Percentiles rank a stretch among this genome's conserved stretches.
Conservation (phyloP, 2,888 invertebrate genomes). For the Drosophila mulleri region DNA sequence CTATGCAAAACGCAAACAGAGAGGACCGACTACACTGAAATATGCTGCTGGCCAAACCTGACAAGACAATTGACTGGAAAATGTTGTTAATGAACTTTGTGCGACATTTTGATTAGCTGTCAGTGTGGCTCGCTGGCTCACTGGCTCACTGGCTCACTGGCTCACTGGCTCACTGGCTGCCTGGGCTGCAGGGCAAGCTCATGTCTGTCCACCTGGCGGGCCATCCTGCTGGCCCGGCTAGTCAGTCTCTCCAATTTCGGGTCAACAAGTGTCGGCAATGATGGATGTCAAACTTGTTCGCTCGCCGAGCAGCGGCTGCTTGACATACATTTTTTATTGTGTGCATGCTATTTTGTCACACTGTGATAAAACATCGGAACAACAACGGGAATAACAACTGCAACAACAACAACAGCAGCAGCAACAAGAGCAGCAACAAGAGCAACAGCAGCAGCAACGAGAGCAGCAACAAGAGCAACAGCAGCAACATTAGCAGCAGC, state of each 20-base stretch:
- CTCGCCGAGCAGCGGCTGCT: constrained; percentile 33
- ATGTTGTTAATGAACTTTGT: constrained; percentile 78
- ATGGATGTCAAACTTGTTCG: constrained; percentile 71
- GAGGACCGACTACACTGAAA: constrained; percentile 33
- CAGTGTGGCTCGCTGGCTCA: constrained; percentile 25
- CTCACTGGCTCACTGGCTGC: neutral
- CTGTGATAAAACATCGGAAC: constrained; percentile 68
- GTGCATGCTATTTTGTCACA: constrained; percentile 66
- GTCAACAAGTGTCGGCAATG: constrained; percentile 77
- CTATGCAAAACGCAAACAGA: constrained; percentile 60
- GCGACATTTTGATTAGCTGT: constrained; percentile 78
- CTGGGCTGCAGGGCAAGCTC: constrained; percentile 28
- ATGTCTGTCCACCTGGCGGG: neutral
- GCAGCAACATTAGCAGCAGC: constrained; percentile 15
- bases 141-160: no score
- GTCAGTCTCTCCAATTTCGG: constrained; percentile 26
- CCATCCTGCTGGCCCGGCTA: neutral
- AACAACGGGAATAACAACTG: constrained; percentile 1
- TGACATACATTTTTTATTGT: constrained; percentile 68
- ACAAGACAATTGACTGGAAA: constrained; percentile 78
- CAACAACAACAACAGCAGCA: constrained; percentile 4
- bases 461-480: constrained; percentile 14
- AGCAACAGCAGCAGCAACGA: constrained; percentile 3
- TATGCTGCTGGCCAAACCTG: constrained; percentile 55
- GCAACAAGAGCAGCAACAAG: constrained; percentile 13